Evolutionary conservation across 2,888 invertebrate species (phyloP), one percentile per base, ranked within the genome.

Genomic region (Auanema freiburgensis): DNA sequence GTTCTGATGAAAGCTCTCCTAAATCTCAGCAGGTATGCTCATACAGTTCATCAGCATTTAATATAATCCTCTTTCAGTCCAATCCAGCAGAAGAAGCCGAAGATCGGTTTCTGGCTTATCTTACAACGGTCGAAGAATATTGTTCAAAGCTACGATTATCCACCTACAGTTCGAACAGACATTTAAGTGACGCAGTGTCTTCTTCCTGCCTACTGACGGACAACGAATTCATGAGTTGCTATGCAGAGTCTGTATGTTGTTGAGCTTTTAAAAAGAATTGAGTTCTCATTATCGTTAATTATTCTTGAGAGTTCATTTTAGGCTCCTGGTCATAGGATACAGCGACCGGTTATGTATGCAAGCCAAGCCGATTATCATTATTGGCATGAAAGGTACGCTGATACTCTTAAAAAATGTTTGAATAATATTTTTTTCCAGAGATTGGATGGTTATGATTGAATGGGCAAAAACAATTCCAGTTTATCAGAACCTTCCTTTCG

Each of bases 391-490:
- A 46, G 79, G 54, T 77, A 79, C 41, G 23, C 12, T n/a, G 33
- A 56, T 41, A 56, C 46, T 46, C 21, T 46, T 46, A 18, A 18
- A 14, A 18, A 21, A 58, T 16, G 14, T n/a, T 41, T 24, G 55
- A 33, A 24, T 46, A 40, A 33, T 18, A 59, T 42, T 18, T 14
- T 42, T 33, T 56, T 51, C 44, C 44, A 49, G 59, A 33, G 76
- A 75, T 56, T 75, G 75, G 75, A 69, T 74, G 51, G 75, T 81
- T 16, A 81, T 83, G 82, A 81, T 83, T 56, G 82, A 82, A 57
- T 82, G 81, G 82, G 81, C 82, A 8, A 82, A 82, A 66, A 81
- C 78, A 12, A 67, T 82, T 11, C 74, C 76, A 1, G 78, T 74
- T 33, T 82, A 80, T 54, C 69, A 76, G 46, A 44, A 52, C 8